phyloP scores from a whole-genome alignment of 2,113 vertebrate species.

The Chionodraco myersi region DNA sequence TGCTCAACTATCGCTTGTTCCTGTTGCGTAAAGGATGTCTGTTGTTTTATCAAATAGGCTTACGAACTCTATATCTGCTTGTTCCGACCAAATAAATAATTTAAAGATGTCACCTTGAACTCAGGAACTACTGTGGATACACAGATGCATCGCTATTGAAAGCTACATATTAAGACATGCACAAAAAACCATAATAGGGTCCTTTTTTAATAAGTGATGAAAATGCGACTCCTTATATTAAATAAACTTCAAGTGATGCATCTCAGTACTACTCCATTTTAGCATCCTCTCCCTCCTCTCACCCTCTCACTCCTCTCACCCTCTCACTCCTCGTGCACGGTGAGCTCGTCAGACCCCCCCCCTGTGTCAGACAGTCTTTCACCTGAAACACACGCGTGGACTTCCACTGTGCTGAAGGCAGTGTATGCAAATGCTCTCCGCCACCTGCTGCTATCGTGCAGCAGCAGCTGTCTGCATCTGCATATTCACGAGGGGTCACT shows the following conservation, averaged over 20 bases:
- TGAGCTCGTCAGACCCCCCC: background rate
- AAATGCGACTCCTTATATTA: background rate
- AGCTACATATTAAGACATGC: no score
- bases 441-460: conserved; percentile 31
- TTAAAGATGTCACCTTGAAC: no score
- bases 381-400: conserved; percentile 1
- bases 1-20: no score
- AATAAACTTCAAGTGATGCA: no score
- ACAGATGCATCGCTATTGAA: background rate
- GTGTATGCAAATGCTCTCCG: conserved; percentile 32
- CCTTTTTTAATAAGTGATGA: background rate
- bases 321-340: background rate
- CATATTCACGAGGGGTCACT: conserved; percentile 52
- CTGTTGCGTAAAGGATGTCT: no score
- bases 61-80: no score
- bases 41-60: no score
- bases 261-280: no score
- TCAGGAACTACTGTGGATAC: no score
- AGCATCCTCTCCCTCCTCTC: background rate
- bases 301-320: background rate
- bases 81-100: no score
- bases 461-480: conserved; percentile 51
- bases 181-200: no score
- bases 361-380: conserved; percentile 14
- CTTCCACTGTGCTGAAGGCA: conserved; percentile 7